A percentile compares a stretch with the other conserved stretches of the same genome.
phyloP scores from a whole-genome alignment of 1,140 invertebrate genomes.

The Tribolium madens region DNA sequence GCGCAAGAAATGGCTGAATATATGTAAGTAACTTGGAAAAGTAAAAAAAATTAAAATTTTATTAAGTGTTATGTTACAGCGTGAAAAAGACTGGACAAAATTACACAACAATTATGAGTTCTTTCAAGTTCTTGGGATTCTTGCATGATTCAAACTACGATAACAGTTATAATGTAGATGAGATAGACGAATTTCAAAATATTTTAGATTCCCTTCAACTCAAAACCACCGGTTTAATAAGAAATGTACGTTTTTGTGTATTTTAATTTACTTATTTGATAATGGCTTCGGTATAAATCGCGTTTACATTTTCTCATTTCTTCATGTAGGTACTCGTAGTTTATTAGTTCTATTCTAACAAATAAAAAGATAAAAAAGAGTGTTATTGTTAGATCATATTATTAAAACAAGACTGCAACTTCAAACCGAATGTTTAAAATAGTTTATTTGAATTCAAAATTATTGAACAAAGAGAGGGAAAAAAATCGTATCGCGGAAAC shows the following conservation, averaged over 20 bases:
- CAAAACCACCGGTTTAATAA: background rate
- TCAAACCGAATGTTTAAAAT: too few relatives aligned
- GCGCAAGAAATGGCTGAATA: constrained; percentile 58
- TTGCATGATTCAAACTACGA: constrained; percentile 53
- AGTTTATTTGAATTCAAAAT: too few relatives aligned
- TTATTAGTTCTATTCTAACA: too few relatives aligned
- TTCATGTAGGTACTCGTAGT: too few relatives aligned
- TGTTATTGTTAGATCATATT: too few relatives aligned
- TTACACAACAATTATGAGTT: constrained; percentile 32
- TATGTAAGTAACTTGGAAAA: constrained; percentile 61
- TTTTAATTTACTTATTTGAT: background rate
- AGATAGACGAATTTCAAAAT: constrained; percentile 46
- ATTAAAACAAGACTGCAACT: too few relatives aligned
- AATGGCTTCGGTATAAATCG: background rate
- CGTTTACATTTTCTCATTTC: too few relatives aligned
- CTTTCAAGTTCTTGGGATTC: constrained; percentile 51
- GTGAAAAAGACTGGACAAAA: background rate
- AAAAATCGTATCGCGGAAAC: too few relatives aligned
- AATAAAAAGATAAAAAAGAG: too few relatives aligned
- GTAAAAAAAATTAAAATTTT: constrained; percentile 7
- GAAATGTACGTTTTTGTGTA: background rate
- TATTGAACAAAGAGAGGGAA: too few relatives aligned
- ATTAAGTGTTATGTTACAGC: constrained; percentile 32
- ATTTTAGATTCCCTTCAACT: constrained; percentile 49
- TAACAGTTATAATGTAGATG: background rate